Evolutionary conservation across 2,888 invertebrate genomes (phyloP).

Genomic region (Dromius quadrimaculatus): DNA sequence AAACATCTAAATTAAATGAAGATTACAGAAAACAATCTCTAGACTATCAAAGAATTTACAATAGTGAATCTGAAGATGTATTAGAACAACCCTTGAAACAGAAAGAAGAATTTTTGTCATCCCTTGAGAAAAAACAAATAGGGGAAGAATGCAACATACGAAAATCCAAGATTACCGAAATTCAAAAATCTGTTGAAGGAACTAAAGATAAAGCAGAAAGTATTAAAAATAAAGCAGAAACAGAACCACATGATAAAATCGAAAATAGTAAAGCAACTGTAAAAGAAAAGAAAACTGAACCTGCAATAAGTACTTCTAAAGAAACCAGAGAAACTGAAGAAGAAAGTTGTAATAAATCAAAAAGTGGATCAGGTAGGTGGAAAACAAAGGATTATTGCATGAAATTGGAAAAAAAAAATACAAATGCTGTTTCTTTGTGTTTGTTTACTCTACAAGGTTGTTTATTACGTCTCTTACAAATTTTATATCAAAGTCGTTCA

Average conservation of each 20-base stretch:
- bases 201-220: too few relatives aligned
- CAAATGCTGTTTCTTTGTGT: too few relatives aligned
- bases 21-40: constrained; percentile 6
- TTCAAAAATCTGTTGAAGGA: constrained; percentile 41
- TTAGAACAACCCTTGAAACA: background rate
- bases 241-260: constrained; percentile 47
- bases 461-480: too few relatives aligned
- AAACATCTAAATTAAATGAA: constrained; percentile 37
- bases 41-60: background rate
- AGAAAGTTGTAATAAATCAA: too few relatives aligned
- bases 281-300: constrained; percentile 28
- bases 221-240: too few relatives aligned
- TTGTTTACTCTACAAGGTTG: too few relatives aligned
- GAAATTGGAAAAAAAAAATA: too few relatives aligned
- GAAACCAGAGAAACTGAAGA: constrained; percentile 59
- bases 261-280: too few relatives aligned
- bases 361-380: constrained; percentile 55
- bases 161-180: constrained; percentile 70
- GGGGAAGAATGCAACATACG: constrained; percentile 68
- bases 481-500: too few relatives aligned
- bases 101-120: constrained; percentile 65
- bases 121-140: constrained; percentile 66
- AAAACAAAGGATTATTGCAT: too few relatives aligned
- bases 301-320: too few relatives aligned
- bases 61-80: constrained; percentile 41